Evolutionary conservation across 2,888 invertebrate genomes (phyloP).

Genomic region (Tipula confusa): DNA sequence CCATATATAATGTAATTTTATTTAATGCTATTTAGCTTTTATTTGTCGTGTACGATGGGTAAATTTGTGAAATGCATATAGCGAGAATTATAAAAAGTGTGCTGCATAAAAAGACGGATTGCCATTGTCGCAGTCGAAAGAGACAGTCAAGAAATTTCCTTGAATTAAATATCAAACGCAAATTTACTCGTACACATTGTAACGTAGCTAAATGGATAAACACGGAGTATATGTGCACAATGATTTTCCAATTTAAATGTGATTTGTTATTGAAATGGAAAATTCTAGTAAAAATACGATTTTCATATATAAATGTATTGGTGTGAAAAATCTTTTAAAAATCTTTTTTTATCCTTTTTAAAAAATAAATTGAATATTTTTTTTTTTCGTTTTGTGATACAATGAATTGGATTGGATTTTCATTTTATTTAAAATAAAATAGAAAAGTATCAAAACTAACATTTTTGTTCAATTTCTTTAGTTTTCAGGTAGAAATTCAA

Average conservation of each 20-base stretch:
- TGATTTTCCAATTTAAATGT: constrained; percentile 20
- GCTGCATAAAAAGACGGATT: background rate
- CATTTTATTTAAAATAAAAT: too few relatives aligned
- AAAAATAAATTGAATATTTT: background rate
- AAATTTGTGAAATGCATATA: background rate
- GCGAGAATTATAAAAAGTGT: background rate
- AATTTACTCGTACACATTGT: background rate
- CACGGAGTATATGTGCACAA: background rate
- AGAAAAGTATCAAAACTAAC: too few relatives aligned
- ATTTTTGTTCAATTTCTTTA: background rate
- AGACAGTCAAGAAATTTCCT: background rate
- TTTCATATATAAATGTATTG: background rate
- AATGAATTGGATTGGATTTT: background rate
- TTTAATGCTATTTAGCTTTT: background rate
- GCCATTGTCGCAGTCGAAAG: background rate
- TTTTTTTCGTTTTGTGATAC: background rate
- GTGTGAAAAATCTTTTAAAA: background rate
- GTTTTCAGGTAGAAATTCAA: background rate
- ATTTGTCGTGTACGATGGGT: background rate
- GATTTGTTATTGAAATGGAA: background rate
- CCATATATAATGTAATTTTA: background rate
- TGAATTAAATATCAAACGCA: background rate
- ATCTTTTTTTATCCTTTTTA: background rate
- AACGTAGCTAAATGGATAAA: background rate
- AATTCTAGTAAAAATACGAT: background rate